Percentiles rank a stretch among this genome's conserved stretches.
phyloP scores from a whole-genome alignment of 2,113 vertebrate species.

The Thalassarche chlororhynchos region DNA sequence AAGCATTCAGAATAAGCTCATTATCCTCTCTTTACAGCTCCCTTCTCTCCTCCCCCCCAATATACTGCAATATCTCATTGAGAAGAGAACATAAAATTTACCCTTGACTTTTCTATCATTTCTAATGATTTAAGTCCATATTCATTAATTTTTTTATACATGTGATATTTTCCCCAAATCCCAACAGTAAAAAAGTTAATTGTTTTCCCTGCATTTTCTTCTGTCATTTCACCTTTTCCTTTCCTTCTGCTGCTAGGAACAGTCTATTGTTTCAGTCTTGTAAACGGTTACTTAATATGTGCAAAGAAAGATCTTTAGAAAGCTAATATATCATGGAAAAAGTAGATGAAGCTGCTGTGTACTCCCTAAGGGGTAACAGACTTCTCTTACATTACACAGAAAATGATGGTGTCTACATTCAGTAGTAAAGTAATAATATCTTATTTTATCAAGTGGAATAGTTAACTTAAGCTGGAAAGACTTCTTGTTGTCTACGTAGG shows the following conservation, averaged over 20 bases:
- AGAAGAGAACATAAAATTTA: background rate
- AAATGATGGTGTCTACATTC: background rate
- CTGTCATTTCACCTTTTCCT: background rate
- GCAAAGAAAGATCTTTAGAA: conserved; percentile 41
- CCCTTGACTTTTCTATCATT: conserved; percentile 17
- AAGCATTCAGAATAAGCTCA: conserved; percentile 4
- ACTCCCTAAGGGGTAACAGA: background rate
- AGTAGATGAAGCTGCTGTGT: conserved; percentile 1
- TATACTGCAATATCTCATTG: background rate
- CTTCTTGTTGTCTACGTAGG: background rate
- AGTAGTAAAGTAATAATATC: background rate
- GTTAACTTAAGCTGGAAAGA: background rate
- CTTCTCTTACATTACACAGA: background rate
- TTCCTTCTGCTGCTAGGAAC: background rate
- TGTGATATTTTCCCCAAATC: conserved; percentile 27
- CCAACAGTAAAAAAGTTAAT: conserved; percentile 26
- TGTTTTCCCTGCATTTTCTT: background rate
- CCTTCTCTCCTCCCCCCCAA: background rate
- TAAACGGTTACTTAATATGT: conserved; percentile 22
- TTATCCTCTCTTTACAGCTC: background rate
- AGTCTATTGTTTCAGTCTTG: background rate
- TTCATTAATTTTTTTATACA: conserved; percentile 38
- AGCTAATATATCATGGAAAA: conserved; percentile 42
- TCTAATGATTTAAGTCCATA: background rate
- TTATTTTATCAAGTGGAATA: background rate